A percentile compares a stretch with the other conserved stretches of the same genome.
phyloP scores from a whole-genome alignment of 1,140 invertebrate species.

The Daktulosphaira vitifoliae region DNA sequence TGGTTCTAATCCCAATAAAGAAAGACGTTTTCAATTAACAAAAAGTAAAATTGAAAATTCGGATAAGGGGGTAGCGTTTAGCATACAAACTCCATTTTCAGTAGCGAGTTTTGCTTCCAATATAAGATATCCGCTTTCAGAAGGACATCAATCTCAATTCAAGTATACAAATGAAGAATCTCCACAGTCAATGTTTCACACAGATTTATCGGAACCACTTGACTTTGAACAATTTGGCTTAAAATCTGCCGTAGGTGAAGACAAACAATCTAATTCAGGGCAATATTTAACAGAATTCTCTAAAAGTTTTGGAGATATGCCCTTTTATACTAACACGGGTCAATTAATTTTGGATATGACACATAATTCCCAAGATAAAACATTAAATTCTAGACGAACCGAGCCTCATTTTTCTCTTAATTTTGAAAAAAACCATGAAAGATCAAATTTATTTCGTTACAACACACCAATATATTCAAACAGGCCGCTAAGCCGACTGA shows the following conservation, averaged over 20 bases:
- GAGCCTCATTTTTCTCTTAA: neutral
- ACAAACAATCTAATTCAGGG: neutral
- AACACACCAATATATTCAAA: neutral
- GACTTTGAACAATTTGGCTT: conserved; percentile 23
- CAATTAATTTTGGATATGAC: neutral
- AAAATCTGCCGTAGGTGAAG: neutral
- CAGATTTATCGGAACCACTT: neutral
- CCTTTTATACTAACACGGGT: neutral
- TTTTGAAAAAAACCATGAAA: neutral
- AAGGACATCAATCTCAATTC: neutral
- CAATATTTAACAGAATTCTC: neutral
- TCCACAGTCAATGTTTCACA: neutral
- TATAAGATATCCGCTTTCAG: neutral
- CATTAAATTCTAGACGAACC: neutral
- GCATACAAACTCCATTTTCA: conserved; percentile 13
- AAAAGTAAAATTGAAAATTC: neutral
- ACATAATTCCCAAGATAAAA: neutral
- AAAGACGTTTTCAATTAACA: neutral
- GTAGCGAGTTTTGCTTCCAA: conserved; percentile 9
- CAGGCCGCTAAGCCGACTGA: neutral
- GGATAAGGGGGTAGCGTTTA: neutral
- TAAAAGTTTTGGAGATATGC: neutral
- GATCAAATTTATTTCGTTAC: neutral
- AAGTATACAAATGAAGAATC: neutral
- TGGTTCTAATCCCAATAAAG: neutral